Evolutionary conservation across 2,888 invertebrate species (phyloP).

Genomic region (Nemotelus pantherinus): DNA sequence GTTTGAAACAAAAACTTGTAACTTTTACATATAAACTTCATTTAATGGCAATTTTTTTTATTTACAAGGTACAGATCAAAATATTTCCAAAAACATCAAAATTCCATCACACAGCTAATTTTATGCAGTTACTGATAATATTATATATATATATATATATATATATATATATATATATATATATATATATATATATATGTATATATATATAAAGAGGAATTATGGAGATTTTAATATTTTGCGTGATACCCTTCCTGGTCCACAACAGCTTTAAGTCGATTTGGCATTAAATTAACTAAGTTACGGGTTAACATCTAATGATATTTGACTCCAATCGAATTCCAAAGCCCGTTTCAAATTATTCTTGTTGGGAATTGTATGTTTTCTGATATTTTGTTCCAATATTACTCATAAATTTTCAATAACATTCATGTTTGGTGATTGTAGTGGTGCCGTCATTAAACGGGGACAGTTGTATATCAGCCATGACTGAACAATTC

Average conservation of each 20-base stretch:
- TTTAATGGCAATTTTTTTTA: slow-evolving; percentile 1
- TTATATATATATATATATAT: not conserved
- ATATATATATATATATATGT: not conserved
- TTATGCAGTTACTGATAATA: slow-evolving; percentile 5
- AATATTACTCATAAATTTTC: too few relatives aligned
- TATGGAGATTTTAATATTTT: too few relatives aligned
- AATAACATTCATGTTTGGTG: too few relatives aligned
- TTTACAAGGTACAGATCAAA: not conserved
- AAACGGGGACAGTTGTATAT: too few relatives aligned
- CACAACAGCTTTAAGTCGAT: not conserved
- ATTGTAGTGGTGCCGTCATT: too few relatives aligned
- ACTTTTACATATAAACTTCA: not conserved
- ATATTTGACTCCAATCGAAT: not conserved
- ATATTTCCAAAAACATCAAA: not conserved
- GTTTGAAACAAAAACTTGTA: not conserved
- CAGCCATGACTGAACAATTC: too few relatives aligned
- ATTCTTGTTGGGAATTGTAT: not conserved
- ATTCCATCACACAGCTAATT: not conserved
- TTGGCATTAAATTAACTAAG: not conserved
- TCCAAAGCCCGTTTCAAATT: not conserved
- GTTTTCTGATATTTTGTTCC: not conserved
- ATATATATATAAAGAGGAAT: too few relatives aligned
- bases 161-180: too few relatives aligned
- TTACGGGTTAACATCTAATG: not conserved
- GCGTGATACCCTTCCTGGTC: too few relatives aligned